These are phyloP conservation scores for Hyles lineata DNA, from an alignment of 2,888 invertebrate genomes.

Conservation along the genomic window DNA sequence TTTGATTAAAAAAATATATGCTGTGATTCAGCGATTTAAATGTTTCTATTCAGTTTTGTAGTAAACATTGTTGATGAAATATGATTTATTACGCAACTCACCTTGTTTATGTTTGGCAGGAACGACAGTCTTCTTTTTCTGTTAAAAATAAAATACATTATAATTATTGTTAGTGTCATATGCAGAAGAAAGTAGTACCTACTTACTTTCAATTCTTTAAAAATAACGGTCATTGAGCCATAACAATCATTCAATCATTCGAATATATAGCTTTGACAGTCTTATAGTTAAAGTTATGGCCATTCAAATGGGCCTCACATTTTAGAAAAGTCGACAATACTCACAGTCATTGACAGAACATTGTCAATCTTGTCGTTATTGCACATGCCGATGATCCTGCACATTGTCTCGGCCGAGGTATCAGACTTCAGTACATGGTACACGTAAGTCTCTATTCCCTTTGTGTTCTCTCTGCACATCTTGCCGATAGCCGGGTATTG, in stretches of 20 bases:
- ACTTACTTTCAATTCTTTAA: too few species aligned
- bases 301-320: too few species aligned
- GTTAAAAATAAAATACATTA: conserved; percentile 39
- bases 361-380: conserved; percentile 89
- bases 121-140: conserved; percentile 55
- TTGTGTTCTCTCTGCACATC: conserved; percentile 87
- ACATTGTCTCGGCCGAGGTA: conserved; percentile 94
- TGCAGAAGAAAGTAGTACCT: too few species aligned
- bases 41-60: too few species aligned
- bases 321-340: conserved; percentile 34
- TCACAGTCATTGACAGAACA: conserved; percentile 80
- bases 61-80: not conserved
- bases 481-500: conserved; percentile 86
- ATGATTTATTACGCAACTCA: conserved; percentile 46
- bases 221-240: too few species aligned
- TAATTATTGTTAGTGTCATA: too few species aligned
- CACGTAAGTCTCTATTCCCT: conserved; percentile 88
- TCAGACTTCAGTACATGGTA: conserved; percentile 92
- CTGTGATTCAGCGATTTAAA: too few species aligned
- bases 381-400: conserved; percentile 93
- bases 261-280: too few species aligned
- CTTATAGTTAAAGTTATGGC: too few species aligned
- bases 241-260: too few species aligned
- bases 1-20: too few species aligned
- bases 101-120: conserved; percentile 52